Evolutionary conservation across 1,140 invertebrate genomes (phyloP), one percentile per base, ranked within the genome.

Genomic region (Drosophila tropicalis): DNA sequence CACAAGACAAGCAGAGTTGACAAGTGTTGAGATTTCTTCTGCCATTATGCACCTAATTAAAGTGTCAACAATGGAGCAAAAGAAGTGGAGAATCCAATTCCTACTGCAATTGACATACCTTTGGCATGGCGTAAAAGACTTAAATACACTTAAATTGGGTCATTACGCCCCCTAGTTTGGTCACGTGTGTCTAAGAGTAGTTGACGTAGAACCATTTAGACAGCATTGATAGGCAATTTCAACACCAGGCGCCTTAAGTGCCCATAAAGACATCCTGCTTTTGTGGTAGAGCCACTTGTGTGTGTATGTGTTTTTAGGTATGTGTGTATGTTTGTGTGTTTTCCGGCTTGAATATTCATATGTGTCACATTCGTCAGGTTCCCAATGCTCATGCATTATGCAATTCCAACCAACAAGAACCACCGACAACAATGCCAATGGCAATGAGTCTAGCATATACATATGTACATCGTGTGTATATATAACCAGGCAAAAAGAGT

Each of bases 31-130:
- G 76, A 82, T 57, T 82, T 67, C 77, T 54, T 47, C 60, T 66
- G 79, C 25, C 81, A 70, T 87, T 87, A 74, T 86, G 83, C 64
- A 68, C 67, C 76, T 86, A 86, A 82, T 86, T 86, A 82, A 82
- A 87, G 73, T 70, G 79, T 76, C 77, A 83, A 87, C 79, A 87
- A 73, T 68, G 71, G 32, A 56, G 22, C 41, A 34, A 15, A 47
- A 5, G 41, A 58, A 64, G 44, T 32, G 10, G 19, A 41, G 25
- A 44, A 61, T 13, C 62, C 39, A 39, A 19, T 58, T 39, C 44
- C 55, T 32, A 62, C 69, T 84, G 61, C 36, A 64, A 41, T 41
- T 51, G 36, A 54, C 54, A 78, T 39, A 29, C 7, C 40, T 19
- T 29, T 40, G 19, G 29, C 57, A 17, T 44, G 17, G 32, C 5